These are phyloP conservation scores for Philereme transversata DNA, from an alignment of 2,888 invertebrate genomes.

Conservation along the genomic window DNA sequence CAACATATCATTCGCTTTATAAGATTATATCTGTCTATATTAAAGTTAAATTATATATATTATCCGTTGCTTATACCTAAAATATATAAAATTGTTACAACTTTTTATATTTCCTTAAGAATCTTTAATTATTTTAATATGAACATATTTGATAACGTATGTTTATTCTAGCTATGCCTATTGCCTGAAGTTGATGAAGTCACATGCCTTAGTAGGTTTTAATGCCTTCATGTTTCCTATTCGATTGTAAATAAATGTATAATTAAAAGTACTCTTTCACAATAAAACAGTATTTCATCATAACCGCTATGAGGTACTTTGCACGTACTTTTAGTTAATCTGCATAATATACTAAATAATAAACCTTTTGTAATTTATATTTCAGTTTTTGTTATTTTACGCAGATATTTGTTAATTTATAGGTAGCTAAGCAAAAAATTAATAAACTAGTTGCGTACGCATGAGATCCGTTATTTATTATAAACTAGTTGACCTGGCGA, in stretches of 20 bases:
- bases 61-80: slow-evolving; percentile 59
- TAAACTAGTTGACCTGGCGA: too few species aligned
- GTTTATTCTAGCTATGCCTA: slow-evolving; percentile 34
- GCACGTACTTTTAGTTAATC: too few species aligned
- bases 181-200: slow-evolving; percentile 22
- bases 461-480: too few species aligned
- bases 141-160: slow-evolving; percentile 39
- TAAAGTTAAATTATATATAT: slow-evolving; percentile 57
- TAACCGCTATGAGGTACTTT: neutral
- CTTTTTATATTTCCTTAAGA: slow-evolving; percentile 37
- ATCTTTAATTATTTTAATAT: slow-evolving; percentile 38
- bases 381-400: too few species aligned
- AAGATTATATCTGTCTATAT: slow-evolving; percentile 66
- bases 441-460: too few species aligned
- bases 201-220: slow-evolving; percentile 28
- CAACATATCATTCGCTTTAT: slow-evolving; percentile 84
- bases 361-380: too few species aligned
- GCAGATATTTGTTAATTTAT: too few species aligned
- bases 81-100: slow-evolving; percentile 38
- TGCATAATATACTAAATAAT: too few species aligned
- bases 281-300: slow-evolving; percentile 13
- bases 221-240: slow-evolving; percentile 26
- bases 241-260: slow-evolving; percentile 24
- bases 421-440: too few species aligned
- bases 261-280: slow-evolving; percentile 18